Percentiles rank a stretch among this genome's conserved stretches.
Evolutionary conservation across 2,888 invertebrate species (phyloP).

Genomic region (Candidula unifasciata): DNA sequence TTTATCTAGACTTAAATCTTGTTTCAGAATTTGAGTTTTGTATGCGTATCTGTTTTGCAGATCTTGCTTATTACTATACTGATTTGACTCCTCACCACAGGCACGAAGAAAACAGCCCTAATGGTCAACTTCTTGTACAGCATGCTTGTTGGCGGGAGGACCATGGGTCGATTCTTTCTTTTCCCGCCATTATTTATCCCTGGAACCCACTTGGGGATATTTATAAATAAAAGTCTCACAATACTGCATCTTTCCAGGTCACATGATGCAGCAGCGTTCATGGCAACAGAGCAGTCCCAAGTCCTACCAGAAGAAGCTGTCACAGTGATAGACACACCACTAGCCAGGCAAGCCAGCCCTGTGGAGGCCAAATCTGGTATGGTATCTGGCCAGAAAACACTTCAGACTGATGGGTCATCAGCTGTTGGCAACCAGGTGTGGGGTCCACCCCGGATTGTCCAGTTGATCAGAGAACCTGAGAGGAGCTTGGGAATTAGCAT

Average conservation of each 20-base stretch:
- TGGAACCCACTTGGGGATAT: too few relatives aligned
- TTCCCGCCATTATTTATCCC: too few relatives aligned
- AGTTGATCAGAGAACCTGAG: slow-evolving; percentile 85
- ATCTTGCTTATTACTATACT: too few relatives aligned
- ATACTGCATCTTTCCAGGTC: background rate
- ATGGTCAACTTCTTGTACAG: too few relatives aligned
- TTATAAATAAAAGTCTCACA: background rate
- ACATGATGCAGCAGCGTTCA: background rate
- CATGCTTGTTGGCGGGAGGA: too few relatives aligned
- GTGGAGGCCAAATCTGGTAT: slow-evolving; percentile 32
- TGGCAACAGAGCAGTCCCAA: slow-evolving; percentile 18
- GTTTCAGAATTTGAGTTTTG: too few relatives aligned
- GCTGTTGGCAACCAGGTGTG: slow-evolving; percentile 80
- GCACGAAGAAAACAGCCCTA: too few relatives aligned
- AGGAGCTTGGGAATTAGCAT: slow-evolving; percentile 96
- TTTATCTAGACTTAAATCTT: too few relatives aligned
- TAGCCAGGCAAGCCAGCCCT: slow-evolving; percentile 24
- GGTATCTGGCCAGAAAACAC: slow-evolving; percentile 61
- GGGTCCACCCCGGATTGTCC: slow-evolving; percentile 89
- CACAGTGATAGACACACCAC: slow-evolving; percentile 29
- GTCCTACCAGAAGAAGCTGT: slow-evolving; percentile 11
- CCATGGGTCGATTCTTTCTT: too few relatives aligned
- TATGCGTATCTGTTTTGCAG: too few relatives aligned
- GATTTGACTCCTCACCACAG: too few relatives aligned
- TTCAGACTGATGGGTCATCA: slow-evolving; percentile 64